A percentile compares a stretch with the other conserved stretches of the same genome.
These are phyloP conservation scores for Drosophila pseudoananassae DNA, from an alignment of 1,140 invertebrate genomes.

Conservation along the genomic window DNA sequence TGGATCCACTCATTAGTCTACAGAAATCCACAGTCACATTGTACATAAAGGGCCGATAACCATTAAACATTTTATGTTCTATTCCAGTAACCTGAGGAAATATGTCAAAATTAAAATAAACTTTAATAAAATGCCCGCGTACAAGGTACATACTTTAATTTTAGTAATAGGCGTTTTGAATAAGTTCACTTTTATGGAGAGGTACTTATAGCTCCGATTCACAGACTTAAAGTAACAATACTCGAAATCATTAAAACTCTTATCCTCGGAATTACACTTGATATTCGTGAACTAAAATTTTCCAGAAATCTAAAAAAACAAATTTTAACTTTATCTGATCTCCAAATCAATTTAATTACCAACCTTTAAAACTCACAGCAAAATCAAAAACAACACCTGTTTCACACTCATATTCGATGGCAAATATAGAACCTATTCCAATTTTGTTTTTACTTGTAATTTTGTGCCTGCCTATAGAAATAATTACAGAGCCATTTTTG, in stretches of 20 bases:
- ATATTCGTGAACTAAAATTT: conserved; percentile 21
- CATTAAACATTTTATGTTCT: background rate
- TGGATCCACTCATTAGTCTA: conserved; percentile 1
- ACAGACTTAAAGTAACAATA: conserved; percentile 12
- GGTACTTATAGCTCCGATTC: conserved; percentile 8
- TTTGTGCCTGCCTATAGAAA: too few species aligned
- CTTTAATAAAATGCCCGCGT: background rate
- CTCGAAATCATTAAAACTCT: background rate
- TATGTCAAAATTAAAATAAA: background rate
- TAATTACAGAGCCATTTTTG: too few species aligned
- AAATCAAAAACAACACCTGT: background rate
- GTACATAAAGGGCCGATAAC: conserved; percentile 22
- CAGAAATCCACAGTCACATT: conserved; percentile 20
- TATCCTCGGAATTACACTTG: background rate
- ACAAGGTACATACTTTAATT: conserved; percentile 1
- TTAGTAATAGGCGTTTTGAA: conserved; percentile 8
- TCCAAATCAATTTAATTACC: background rate
- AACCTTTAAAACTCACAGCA: conserved; percentile 2
- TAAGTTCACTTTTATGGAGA: conserved; percentile 9
- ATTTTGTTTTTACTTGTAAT: background rate
- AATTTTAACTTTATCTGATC: background rate
- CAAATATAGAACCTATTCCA: background rate
- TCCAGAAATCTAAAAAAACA: background rate
- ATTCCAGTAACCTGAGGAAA: background rate
- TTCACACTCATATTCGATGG: background rate